Percentiles rank a stretch among this genome's conserved stretches.
phyloP scores from a whole-genome alignment of 2,888 invertebrate species.

The Erebia aethiops region DNA sequence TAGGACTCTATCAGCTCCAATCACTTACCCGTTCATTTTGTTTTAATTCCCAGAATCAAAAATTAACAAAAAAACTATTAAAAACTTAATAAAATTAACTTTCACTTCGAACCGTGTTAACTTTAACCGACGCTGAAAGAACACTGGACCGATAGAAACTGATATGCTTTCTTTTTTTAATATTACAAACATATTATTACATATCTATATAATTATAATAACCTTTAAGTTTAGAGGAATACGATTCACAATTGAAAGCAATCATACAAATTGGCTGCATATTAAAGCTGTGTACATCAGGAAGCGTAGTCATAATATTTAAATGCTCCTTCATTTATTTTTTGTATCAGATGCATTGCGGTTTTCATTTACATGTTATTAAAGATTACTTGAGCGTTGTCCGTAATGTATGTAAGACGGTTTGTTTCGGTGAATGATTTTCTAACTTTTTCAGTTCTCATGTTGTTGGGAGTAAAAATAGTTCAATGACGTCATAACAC shows the following conservation, averaged over 20 bases:
- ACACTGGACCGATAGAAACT: constrained; percentile 23
- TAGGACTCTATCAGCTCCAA: not conserved
- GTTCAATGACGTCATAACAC: constrained; percentile 64
- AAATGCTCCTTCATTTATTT: constrained; percentile 20
- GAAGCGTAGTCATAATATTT: constrained; percentile 12
- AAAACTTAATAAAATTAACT: constrained; percentile 11
- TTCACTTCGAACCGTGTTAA: constrained; percentile 23
- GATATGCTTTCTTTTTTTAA: constrained; percentile 39
- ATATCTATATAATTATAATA: constrained; percentile 4
- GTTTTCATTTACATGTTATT: constrained; percentile 12
- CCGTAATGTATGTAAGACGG: constrained; percentile 33
- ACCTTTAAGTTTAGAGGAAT: not conserved
- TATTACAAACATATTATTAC: constrained; percentile 13
- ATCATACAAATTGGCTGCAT: no score
- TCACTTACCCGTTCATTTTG: constrained; percentile 17
- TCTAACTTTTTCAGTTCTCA: constrained; percentile 47
- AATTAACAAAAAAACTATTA: not conserved
- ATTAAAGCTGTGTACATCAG: not conserved
- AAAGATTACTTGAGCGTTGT: not conserved
- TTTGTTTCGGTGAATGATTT: constrained; percentile 32
- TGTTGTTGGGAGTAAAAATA: constrained; percentile 60
- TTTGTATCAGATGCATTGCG: constrained; percentile 26
- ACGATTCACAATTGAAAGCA: no score
- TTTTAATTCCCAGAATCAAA: not conserved
- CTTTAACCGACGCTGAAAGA: constrained; percentile 24